Percentiles rank a stretch among this genome's conserved stretches.
Conservation (phyloP, 2,797 vertebrate species). For the Saxicola maurus region DNA sequence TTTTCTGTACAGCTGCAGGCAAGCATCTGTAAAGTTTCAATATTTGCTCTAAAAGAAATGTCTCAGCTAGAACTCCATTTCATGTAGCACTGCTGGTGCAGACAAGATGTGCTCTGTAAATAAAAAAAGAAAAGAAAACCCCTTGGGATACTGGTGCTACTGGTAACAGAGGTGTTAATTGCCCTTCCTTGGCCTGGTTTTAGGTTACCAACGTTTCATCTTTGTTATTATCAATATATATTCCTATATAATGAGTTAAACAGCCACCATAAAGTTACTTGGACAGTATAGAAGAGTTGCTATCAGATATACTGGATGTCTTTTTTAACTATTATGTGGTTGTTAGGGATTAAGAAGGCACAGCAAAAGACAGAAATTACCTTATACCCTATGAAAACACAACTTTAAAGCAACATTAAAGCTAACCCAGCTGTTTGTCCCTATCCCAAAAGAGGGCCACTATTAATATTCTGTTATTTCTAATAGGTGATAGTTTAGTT, state of each 20-base stretch:
- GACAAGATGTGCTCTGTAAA: not conserved
- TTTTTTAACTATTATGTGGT: not conserved
- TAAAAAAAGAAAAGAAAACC: not conserved
- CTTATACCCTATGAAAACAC: not conserved
- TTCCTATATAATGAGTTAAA: not conserved
- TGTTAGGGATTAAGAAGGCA: not conserved
- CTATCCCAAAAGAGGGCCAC: not conserved
- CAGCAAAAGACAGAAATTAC: not conserved
- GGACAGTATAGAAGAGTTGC: not conserved
- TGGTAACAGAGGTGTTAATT: not conserved
- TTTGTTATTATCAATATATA: not conserved
- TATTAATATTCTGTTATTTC: not conserved
- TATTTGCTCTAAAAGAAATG: constrained; percentile 30
- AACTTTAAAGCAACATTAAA: not conserved
- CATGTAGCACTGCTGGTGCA: not conserved
- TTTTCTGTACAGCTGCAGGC: constrained; percentile 42
- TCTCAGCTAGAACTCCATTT: not conserved
- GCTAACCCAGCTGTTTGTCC: not conserved
- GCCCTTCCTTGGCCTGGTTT: not conserved
- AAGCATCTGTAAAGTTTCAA: constrained; percentile 22
- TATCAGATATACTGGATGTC: not conserved
- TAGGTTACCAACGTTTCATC: not conserved
- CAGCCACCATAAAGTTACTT: not conserved
- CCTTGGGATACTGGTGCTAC: not conserved
- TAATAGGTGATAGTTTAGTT: not conserved